phyloP scores from a whole-genome alignment of 2,888 invertebrate genomes.

The Invenusta paracnida region DNA sequence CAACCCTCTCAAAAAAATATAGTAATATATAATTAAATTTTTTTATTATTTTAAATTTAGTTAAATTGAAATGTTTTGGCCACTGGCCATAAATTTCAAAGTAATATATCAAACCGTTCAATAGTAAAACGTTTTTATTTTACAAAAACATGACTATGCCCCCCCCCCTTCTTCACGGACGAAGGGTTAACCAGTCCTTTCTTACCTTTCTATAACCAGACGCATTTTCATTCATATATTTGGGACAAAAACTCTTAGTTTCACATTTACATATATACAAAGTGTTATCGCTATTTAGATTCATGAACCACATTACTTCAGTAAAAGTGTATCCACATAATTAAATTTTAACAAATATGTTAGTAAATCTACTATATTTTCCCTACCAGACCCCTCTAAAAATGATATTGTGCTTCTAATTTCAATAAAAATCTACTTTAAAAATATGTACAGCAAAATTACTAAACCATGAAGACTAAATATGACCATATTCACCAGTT shows the following conservation, averaged over 20 bases:
- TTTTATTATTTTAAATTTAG: too few relatives aligned
- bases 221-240: neutral
- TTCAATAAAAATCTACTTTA: neutral
- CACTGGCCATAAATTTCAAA: too few relatives aligned
- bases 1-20: too few relatives aligned
- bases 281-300: neutral
- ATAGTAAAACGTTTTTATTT: too few relatives aligned
- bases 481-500: neutral
- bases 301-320: neutral
- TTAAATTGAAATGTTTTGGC: too few relatives aligned
- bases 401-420: neutral
- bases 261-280: neutral
- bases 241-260: neutral
- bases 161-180: too few relatives aligned
- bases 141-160: too few relatives aligned
- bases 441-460: neutral
- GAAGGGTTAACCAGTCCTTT: neutral
- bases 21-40: too few relatives aligned
- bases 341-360: neutral
- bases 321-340: neutral
- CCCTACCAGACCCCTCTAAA: neutral
- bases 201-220: neutral
- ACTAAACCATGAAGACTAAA: neutral
- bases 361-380: neutral
- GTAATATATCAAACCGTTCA: too few relatives aligned